Conservation (phyloP, 2,113 vertebrate genomes). For the Toxostoma redivivum region DNA sequence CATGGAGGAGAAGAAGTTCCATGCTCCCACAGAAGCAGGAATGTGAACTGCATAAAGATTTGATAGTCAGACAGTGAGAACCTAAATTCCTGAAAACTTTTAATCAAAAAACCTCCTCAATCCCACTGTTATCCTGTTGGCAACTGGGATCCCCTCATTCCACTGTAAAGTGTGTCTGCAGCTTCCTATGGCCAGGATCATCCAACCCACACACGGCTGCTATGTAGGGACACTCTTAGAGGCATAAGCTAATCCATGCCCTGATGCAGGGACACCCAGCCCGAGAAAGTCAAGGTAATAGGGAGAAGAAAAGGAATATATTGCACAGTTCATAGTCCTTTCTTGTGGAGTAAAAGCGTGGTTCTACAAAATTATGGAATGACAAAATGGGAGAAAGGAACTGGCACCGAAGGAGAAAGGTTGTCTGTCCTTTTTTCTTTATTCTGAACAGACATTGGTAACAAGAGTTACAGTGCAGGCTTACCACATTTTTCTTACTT, state of each 20-base stretch:
- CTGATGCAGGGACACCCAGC: background rate
- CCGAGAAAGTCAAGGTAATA: background rate
- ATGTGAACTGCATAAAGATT: background rate
- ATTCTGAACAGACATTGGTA: background rate
- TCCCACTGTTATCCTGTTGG: background rate
- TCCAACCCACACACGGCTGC: background rate
- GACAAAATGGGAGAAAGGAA: background rate
- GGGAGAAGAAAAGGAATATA: background rate
- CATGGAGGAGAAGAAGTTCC: background rate
- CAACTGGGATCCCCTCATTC: background rate
- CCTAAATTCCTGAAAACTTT: background rate
- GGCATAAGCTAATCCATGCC: rapidly evolving
- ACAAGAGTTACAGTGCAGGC: background rate
- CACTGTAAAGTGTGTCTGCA: background rate
- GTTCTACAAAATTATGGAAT: background rate
- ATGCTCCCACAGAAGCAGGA: background rate
- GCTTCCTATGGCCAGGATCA: background rate
- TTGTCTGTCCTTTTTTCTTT: background rate
- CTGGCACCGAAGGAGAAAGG: background rate
- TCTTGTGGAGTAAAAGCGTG: background rate
- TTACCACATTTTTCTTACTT: background rate
- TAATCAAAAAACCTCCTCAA: background rate
- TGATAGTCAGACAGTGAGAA: background rate
- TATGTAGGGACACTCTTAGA: background rate
- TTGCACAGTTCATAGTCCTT: background rate